Evolutionary conservation across 2,797 vertebrate species (phyloP).

Genomic region (Carcharodon carcharias): DNA sequence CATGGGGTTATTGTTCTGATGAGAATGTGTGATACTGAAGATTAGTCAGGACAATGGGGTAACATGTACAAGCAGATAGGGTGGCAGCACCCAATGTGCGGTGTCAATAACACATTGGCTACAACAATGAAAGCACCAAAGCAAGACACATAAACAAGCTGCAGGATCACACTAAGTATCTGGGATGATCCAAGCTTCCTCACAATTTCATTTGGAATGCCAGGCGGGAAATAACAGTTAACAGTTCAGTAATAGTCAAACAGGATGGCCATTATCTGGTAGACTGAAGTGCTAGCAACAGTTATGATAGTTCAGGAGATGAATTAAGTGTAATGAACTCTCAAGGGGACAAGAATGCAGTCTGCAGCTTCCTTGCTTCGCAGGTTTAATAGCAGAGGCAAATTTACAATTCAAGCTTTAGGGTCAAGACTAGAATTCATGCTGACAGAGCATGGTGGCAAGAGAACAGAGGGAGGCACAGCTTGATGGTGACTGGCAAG

Average conservation of each 20-base stretch:
- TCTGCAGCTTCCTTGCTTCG: too few species aligned
- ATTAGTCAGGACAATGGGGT: background rate
- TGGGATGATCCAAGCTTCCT: background rate
- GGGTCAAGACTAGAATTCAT: too few species aligned
- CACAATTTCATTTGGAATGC: background rate
- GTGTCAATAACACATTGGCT: background rate
- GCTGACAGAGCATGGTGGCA: too few species aligned
- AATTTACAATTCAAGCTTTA: too few species aligned
- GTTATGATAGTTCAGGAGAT: too few species aligned
- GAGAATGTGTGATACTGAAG: background rate
- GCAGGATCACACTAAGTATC: background rate
- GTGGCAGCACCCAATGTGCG: background rate
- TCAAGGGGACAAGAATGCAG: too few species aligned
- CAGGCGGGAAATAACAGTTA: background rate
- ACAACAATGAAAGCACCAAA: background rate
- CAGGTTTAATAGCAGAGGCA: too few species aligned
- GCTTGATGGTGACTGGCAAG: too few species aligned
- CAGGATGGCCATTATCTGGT: background rate
- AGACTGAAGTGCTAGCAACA: background rate
- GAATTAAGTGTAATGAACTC: too few species aligned
- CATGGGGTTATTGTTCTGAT: too few species aligned
- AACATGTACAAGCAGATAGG: background rate
- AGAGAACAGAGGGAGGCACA: too few species aligned
- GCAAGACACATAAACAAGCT: background rate
- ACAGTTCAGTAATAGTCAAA: background rate